Evolutionary conservation across 1,140 invertebrate species (phyloP).

Genomic region (Macrostomum lignano): DNA sequence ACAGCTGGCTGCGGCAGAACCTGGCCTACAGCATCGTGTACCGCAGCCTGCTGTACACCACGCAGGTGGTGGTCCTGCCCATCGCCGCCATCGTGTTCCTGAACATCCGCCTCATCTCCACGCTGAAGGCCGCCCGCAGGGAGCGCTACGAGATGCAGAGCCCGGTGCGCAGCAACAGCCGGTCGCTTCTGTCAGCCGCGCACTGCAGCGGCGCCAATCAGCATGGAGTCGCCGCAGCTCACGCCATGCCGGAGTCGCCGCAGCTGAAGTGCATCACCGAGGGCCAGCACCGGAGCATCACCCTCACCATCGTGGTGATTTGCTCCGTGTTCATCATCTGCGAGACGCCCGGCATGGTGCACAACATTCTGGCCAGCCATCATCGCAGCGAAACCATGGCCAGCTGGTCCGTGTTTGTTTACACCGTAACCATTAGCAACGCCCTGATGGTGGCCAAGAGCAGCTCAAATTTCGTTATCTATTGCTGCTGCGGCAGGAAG

Average conservation of each 20-base stretch:
- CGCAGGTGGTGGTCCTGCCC: constrained; percentile 4
- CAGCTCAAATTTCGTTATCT: constrained; percentile 5
- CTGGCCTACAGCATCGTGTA: constrained; percentile 3
- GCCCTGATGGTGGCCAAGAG: constrained; percentile 5
- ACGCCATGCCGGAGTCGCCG: neutral
- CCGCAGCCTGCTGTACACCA: neutral
- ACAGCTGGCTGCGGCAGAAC: neutral
- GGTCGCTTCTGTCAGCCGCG: neutral
- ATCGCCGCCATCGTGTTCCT: constrained; percentile 1
- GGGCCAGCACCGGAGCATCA: constrained; percentile 3
- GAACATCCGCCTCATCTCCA: constrained; percentile 4
- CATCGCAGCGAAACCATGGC: neutral
- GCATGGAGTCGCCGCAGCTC: neutral
- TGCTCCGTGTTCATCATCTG: constrained; percentile 5
- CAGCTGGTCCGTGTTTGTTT: neutral
- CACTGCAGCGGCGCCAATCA: neutral
- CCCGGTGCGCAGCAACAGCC: neutral
- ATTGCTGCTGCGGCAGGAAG: constrained; percentile 5
- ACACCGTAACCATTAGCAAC: constrained; percentile 5
- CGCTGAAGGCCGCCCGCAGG: neutral
- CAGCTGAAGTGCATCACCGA: neutral
- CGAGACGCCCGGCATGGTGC: constrained; percentile 5
- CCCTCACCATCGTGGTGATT: constrained; percentile 1
- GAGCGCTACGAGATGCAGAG: neutral
- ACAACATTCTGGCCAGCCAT: constrained; percentile 3